These are phyloP conservation scores for Holothuria scabra DNA, from an alignment of 53 echinoderm and acorn worm species.

Conservation along the genomic window DNA sequence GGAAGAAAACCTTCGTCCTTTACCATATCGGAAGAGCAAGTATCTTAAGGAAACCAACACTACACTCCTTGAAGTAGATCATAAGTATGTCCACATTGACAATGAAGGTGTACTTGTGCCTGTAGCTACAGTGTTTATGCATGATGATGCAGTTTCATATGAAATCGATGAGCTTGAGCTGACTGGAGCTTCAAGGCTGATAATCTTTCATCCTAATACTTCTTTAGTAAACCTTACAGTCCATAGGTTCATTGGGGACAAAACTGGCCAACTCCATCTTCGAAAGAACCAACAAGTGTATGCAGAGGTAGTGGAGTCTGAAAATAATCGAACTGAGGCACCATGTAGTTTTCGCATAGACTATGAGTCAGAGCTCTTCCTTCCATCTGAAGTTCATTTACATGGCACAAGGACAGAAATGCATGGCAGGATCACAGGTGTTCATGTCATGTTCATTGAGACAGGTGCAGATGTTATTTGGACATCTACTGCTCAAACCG, in stretches of 20 bases:
- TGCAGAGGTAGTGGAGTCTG: constrained; percentile 87
- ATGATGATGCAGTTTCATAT: constrained; percentile 70
- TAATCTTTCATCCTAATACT: constrained; percentile 75
- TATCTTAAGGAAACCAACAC: constrained; percentile 79
- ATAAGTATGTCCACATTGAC: constrained; percentile 90
- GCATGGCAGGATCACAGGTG: constrained; percentile 79
- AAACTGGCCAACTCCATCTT: constrained; percentile 84
- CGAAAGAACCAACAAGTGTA: constrained; percentile 76
- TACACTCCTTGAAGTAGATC: constrained; percentile 82
- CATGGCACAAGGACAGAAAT: constrained; percentile 86
- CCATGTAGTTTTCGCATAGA: constrained; percentile 89
- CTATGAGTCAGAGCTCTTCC: constrained; percentile 81
- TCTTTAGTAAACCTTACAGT: constrained; percentile 73
- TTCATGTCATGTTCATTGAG: constrained; percentile 85
- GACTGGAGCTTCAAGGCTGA: constrained; percentile 73
- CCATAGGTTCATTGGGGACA: constrained; percentile 90
- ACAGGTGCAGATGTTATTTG: constrained; percentile 65
- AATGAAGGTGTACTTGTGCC: constrained; percentile 77
- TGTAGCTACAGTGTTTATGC: constrained; percentile 77
- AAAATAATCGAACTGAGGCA: constrained; percentile 83
- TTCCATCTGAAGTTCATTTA: constrained; percentile 88
- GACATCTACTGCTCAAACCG: constrained; percentile 88
- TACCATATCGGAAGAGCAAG: constrained; percentile 81
- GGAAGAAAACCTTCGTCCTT: constrained; percentile 87
- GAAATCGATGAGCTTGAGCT: constrained; percentile 92